Percentiles rank a stretch among this genome's conserved stretches.
Conservation (phyloP, 2,888 invertebrate genomes). For the Drosophila birchii region DNA sequence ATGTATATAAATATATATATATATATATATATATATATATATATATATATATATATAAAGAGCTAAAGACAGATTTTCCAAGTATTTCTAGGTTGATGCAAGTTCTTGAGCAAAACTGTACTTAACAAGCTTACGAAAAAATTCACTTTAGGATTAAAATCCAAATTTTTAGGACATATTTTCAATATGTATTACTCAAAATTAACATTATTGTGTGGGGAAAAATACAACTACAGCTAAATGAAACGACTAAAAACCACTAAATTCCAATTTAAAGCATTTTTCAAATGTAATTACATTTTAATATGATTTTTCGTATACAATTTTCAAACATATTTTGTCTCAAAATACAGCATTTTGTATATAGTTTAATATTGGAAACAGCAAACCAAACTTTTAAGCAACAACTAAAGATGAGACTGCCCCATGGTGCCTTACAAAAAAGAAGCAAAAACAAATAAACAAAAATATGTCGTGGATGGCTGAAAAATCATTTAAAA, state of each 20-base stretch:
- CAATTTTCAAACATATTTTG: not conserved
- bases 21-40: too few relatives aligned
- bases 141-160: too few relatives aligned
- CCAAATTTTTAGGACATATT: too few relatives aligned
- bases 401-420: constrained; percentile 26
- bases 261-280: not conserved
- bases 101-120: too few relatives aligned
- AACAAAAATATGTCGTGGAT: not conserved
- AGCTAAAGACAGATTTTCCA: too few relatives aligned
- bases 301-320: not conserved
- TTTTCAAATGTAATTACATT: not conserved
- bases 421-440: constrained; percentile 28
- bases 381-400: constrained; percentile 8
- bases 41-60: too few relatives aligned
- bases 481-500: not conserved
- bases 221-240: too few relatives aligned
- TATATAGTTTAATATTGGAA: constrained; percentile 5
- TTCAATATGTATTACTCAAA: too few relatives aligned
- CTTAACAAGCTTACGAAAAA: too few relatives aligned
- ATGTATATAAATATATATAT: too few relatives aligned
- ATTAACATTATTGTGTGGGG: too few relatives aligned
- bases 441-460: not conserved
- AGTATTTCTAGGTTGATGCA: too few relatives aligned
- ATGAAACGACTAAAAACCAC: not conserved
- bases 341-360: not conserved